A percentile compares a stretch with the other conserved stretches of the same genome.
phyloP scores from a whole-genome alignment of 2,888 invertebrate genomes.

The Sylvicola cinctus region DNA sequence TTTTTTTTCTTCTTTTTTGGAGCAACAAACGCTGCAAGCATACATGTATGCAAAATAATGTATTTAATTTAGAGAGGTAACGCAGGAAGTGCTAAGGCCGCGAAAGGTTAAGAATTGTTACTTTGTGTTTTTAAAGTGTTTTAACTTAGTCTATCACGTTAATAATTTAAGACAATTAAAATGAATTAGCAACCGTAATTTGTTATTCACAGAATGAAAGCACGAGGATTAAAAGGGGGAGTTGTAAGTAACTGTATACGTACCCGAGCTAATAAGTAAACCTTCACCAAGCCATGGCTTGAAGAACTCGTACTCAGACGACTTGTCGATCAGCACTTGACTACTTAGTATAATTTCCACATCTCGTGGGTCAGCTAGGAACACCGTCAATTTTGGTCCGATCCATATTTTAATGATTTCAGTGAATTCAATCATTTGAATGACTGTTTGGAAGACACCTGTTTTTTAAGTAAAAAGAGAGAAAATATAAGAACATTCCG shows the following conservation, averaged over 20 bases:
- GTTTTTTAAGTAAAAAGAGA: conserved; percentile 11
- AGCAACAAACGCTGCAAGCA: not conserved
- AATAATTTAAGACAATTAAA: too few relatives aligned
- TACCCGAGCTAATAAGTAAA: conserved; percentile 59
- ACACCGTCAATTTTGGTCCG: conserved; percentile 52
- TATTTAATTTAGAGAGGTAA: too few relatives aligned
- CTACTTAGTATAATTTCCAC: conserved; percentile 60
- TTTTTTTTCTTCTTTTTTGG: conserved; percentile 1
- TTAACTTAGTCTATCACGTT: too few relatives aligned
- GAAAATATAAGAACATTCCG: not conserved
- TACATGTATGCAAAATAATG: too few relatives aligned
- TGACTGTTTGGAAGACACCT: conserved; percentile 49
- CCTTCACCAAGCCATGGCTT: conserved; percentile 71
- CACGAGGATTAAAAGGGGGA: too few relatives aligned
- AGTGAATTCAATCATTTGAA: conserved; percentile 25
- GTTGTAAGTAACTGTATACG: too few relatives aligned
- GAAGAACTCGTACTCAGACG: conserved; percentile 58
- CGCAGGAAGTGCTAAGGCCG: too few relatives aligned
- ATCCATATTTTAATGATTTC: conserved; percentile 49
- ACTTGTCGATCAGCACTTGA: conserved; percentile 61
- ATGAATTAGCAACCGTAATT: too few relatives aligned
- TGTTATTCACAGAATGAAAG: too few relatives aligned
- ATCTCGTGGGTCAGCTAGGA: conserved; percentile 55
- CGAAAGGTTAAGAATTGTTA: too few relatives aligned
- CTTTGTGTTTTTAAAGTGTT: too few relatives aligned